Evolutionary conservation across 2,797 vertebrate species (phyloP), one percentile per base, ranked within the genome.

Genomic region (Semotilus atromaculatus): DNA sequence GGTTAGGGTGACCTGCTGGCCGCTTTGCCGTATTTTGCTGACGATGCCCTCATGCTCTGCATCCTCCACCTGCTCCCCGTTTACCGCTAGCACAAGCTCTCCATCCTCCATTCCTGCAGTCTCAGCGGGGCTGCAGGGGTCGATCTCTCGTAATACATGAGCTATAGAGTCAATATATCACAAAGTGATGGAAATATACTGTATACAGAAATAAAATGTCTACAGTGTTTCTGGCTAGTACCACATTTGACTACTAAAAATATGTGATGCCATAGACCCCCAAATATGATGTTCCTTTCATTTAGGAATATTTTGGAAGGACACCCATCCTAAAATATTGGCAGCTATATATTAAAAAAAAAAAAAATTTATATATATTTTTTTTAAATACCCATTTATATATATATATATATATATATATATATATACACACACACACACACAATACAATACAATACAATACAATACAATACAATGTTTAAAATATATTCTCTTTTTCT

Each of bases 121-220:
- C 88, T 98, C 95, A 0, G 98, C 97, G 0, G 98, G 97, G 88
- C 97, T 94, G 58, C 96, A 95, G 0, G n/a, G 91, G 8, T 99
- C 97, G 87, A 99, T 93, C 0, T 99, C 98, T 88, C 96, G 91
- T 83, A 99, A 92, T 84, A 97, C 92, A 84, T 99, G 97, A 55
- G 93, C 97, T 99, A 88, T 0, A 13, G 40, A 1, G 58, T 0
- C 3, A 40, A 71, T 68, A 82, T 71, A 31, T 70, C 70, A 85
- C 36, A 62, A 34, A 60, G 53, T 82, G 16, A 68, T 19, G 31
- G 34, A 77, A 66, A 45, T 36, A 14, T 55, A 71, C 38, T 34
- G 9, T 43, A 55, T 45, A 16, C 36, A 40, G 8, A 66, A 55
- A 55, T 29, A 43, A 62, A 14, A 51, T 58, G 13, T 2, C 21